A percentile compares a stretch with the other conserved stretches of the same genome.
Conservation (phyloP, 2,113 vertebrate species). For the Hipposideros armiger region DNA sequence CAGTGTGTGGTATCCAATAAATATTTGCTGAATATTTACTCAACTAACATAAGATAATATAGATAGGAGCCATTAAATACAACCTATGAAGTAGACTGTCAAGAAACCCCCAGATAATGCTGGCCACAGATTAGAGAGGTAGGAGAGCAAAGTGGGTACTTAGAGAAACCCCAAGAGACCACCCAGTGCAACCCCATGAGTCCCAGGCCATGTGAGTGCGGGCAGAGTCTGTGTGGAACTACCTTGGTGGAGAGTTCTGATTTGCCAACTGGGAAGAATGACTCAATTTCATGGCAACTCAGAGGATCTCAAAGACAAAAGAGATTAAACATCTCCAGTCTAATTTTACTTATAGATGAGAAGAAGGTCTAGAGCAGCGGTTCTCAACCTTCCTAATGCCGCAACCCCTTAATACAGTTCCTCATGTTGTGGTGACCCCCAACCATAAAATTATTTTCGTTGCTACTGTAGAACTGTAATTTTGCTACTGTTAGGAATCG, state of each 20-base stretch:
- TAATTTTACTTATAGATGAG: not conserved
- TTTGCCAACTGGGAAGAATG: not conserved
- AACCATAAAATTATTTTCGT: too few relatives aligned
- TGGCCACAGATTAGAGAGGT: not conserved
- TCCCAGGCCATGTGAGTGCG: not conserved
- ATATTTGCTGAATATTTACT: not conserved
- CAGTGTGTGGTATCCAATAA: not conserved
- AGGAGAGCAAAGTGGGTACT: not conserved
- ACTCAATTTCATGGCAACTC: conserved; percentile 5
- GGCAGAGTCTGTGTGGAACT: not conserved
- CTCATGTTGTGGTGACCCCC: too few relatives aligned
- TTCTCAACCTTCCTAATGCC: too few relatives aligned
- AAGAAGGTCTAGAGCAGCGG: not conserved
- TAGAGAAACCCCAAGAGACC: not conserved
- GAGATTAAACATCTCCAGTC: not conserved
- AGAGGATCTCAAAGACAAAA: conserved; percentile 11
- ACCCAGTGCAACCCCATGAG: not conserved
- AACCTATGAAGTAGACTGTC: not conserved
- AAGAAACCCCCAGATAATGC: not conserved
- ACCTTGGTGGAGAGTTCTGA: not conserved
- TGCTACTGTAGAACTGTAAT: too few relatives aligned
- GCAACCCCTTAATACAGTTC: too few relatives aligned
- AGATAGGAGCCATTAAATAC: not conserved
- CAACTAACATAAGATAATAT: not conserved
- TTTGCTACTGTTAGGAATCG: too few relatives aligned